A percentile compares a stretch with the other conserved stretches of the same genome.
These are phyloP conservation scores for Cephus cinctus DNA, from an alignment of 1,140 invertebrate species.

Conservation along the genomic window DNA sequence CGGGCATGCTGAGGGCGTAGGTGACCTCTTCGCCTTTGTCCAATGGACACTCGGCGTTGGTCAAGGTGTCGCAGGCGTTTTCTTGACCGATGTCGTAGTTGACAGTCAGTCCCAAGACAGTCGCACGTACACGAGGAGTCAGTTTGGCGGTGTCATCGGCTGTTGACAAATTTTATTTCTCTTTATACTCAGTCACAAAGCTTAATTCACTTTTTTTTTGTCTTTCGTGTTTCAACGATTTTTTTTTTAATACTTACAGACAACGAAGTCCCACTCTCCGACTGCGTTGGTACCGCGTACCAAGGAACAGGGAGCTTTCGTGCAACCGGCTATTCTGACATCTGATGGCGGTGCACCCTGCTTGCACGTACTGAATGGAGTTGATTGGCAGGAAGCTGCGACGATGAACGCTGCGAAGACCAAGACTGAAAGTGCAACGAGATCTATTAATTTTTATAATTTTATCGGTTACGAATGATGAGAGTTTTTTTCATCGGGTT, in stretches of 20 bases:
- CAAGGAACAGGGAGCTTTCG: conserved; percentile 22
- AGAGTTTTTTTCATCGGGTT: too few species aligned
- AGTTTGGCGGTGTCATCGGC: conserved; percentile 21
- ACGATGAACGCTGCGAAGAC: conserved; percentile 23
- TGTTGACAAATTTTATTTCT: conserved; percentile 16
- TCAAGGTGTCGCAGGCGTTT: conserved; percentile 32
- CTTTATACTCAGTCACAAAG: not conserved
- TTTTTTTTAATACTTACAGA: conserved; percentile 24
- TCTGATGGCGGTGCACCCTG: conserved; percentile 12
- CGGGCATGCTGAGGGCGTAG: conserved; percentile 33
- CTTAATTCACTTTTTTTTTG: conserved; percentile 1
- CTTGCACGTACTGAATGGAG: conserved; percentile 16
- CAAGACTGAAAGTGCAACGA: conserved; percentile 17
- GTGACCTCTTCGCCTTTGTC: conserved; percentile 29
- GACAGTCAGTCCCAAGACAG: not conserved
- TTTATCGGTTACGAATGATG: too few species aligned
- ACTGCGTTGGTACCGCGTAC: conserved; percentile 16
- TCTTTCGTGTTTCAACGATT: conserved; percentile 1
- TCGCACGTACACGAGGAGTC: conserved; percentile 23
- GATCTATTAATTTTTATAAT: too few species aligned
- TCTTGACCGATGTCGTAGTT: conserved; percentile 25
- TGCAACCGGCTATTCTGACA: conserved; percentile 26
- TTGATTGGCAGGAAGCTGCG: conserved; percentile 20
- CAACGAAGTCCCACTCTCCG: conserved; percentile 28
- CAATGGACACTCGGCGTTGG: conserved; percentile 34